Evolutionary conservation across 2,797 vertebrate species (phyloP), one percentile per base, ranked within the genome.

Genomic region (Apogon hyalosoma): DNA sequence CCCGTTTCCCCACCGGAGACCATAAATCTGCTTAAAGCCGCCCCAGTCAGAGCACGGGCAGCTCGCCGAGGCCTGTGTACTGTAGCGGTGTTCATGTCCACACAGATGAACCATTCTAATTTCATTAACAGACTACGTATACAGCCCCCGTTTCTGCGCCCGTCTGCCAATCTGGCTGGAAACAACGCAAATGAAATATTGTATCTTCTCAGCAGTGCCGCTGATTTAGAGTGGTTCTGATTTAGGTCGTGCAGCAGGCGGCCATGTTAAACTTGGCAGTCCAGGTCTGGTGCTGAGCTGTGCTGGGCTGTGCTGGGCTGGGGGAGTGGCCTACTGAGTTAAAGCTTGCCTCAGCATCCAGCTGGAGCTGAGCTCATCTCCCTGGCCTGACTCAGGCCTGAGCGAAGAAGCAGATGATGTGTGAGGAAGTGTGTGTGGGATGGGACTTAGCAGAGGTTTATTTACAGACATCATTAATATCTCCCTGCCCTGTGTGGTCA

Each of bases 371-470:
- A 87, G 88, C 83, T 86, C 80, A 85, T 82, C 82, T 77, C 79
- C 19, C 53, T 31, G 82, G 66, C 74, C 86, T 79, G 87, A 90
- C 75, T 90, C 85, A 75, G 79, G 73, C 69, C 79, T 88, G 87
- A 93, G 87, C 40, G 78, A 79, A 91, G 87, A 82, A 92, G 83
- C 91, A 92, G 91, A 93, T 91, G 77, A 87, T 72, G 75, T 53
- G 51, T 81, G 41, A 75, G 57, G 52, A 49, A 73, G 75, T 65
- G 58, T 59, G 59, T 47, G 49, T 42, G 43, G 46, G 81, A 62
- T 61, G 63, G 76, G 61, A 63, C 40, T 10, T 1, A 28, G 49
- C 58, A 47, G 74, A 83, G 78, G 73, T 85, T 61, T 69, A 89
- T 85, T 88, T 83, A 82, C 82, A 83, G 84, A 73, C 79, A 68